Conservation (phyloP, 2,113 vertebrate genomes). For the Seriola rivoliana region DNA sequence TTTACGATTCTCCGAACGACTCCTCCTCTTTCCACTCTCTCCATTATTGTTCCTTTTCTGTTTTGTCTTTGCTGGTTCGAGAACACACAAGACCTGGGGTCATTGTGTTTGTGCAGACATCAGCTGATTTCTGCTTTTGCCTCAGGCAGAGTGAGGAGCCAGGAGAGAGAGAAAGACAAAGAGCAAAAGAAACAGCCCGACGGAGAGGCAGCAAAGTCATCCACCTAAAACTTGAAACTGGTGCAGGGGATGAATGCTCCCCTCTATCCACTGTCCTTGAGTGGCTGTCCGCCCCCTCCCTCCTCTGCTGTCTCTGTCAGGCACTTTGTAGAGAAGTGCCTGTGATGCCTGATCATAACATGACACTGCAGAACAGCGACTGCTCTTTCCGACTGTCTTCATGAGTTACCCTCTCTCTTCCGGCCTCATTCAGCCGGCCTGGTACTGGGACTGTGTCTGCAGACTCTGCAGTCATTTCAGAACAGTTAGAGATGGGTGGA, state of each 20-base stretch:
- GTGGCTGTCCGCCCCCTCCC: constrained; percentile 34
- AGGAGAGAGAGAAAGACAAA: constrained; percentile 35
- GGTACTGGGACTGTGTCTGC: constrained; percentile 1
- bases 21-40: constrained; percentile 2
- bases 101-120: constrained; percentile 69
- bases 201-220: constrained; percentile 59
- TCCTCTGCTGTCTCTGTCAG: constrained; percentile 35
- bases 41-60: constrained; percentile 23
- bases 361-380: constrained; percentile 59
- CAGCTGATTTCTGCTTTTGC: constrained; percentile 70
- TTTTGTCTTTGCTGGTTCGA: constrained; percentile 58
- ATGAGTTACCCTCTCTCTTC: constrained; percentile 53
- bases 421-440: constrained; percentile 19
- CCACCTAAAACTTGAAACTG: constrained; percentile 49
- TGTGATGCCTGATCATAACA: constrained; percentile 73
- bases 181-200: constrained; percentile 21
- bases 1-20: constrained; percentile 32
- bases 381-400: constrained; percentile 68
- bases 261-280: constrained; percentile 48
- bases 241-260: constrained; percentile 38
- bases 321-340: constrained; percentile 56
- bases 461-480: constrained; percentile 33
- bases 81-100: constrained; percentile 59
- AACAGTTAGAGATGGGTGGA: constrained; percentile 19
- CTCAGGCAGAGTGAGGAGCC: constrained; percentile 44